Evolutionary conservation across 1,140 invertebrate species (phyloP), one percentile per base, ranked within the genome.

Genomic region (Cecropterus lyciades): DNA sequence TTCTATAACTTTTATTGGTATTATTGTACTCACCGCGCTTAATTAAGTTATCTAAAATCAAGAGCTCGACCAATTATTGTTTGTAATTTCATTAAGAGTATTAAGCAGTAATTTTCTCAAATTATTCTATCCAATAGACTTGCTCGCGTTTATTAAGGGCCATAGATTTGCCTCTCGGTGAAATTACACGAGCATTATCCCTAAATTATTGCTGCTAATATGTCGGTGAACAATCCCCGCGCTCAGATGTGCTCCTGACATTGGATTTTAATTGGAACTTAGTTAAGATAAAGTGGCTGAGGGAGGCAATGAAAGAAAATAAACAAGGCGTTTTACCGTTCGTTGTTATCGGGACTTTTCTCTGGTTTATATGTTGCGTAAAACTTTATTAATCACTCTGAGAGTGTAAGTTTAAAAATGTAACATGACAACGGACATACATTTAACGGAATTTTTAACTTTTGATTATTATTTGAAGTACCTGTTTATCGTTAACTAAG

Each of bases 151-250:
- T 91, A 91, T 91, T 91, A 89, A 87, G 84, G 84, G 70, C 85
- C 82, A 88, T 91, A 91, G 85, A 91, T 91, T 91, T 82, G 68
- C 68, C 72, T 70, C 57, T 62, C 30, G 46, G 77, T 70, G 75
- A 83, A 88, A 87, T 89, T 89, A 87, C 80, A 75, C 69, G 73
- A 71, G 72, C 84, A 86, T 89, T 91, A 89, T 88, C 85, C 79
- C 74, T 89, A 87, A 91, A 88, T 91, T 89, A 91, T 89, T 81
- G 78, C 81, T 75, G 78, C 85, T 91, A 91, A 91, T 91, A 91
- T 89, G 88, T 62, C 57, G 57, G 57, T 62, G 57, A 49, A 62
- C 46, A 62, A 49, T 74, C 81, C 73, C 57, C 67, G 63, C 65
- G 70, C 53, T 73, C 60, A 67, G 71, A 79, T 83, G 69, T 72